Evolutionary conservation across 2,797 vertebrate species (phyloP), one percentile per base, ranked within the genome.

Genomic region (Linurgus olivaceus): DNA sequence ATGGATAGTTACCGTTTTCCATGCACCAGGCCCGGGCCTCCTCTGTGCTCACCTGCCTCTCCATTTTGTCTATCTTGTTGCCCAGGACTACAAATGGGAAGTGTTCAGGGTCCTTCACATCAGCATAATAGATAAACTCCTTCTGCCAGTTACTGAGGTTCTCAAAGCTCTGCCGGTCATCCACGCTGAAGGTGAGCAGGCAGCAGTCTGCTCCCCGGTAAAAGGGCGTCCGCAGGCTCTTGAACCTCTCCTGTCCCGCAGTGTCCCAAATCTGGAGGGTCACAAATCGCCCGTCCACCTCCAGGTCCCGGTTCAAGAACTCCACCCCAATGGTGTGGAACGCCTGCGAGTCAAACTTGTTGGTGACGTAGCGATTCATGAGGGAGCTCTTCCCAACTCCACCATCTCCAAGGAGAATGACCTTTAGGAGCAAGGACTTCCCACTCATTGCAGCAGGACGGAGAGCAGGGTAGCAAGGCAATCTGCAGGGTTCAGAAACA

Each of bases 191-290:
- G 33, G 99, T 99, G 74, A 99, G 98, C 94, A 99, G 98, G 97
- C 99, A 99, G 98, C 99, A 99, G 97, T 99, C 99, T 1, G 99
- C 99, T 11, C 99, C 99, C 18, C 99, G 97, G 98, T 99, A 99
- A 96, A 99, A 99, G 12, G 99, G 99, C 1, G 99, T 99, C 89
- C 99, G 98, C 71, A 99, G 98, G 87, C 99, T 99, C 97, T 99
- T 99, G 96, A 99, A 99, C 87, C 99, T 99, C 97, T 99, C 99
- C 97, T 99, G 99, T 17, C 99, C 99, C 0, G 99, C 99, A 9
- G 99, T 99, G 98, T 99, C 99, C 99, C 99, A 99, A 70, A 99
- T 99, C 98, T 99, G 99, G 58, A 99, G 98, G 29, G 99, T 99
- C 87, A 99, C 99, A 63, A 99, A 98, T 52, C 99, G 99, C 52